Base-by-base conservation (phyloP, 2,113 vertebrate species). In the Steatornis caripensis region DNA sequence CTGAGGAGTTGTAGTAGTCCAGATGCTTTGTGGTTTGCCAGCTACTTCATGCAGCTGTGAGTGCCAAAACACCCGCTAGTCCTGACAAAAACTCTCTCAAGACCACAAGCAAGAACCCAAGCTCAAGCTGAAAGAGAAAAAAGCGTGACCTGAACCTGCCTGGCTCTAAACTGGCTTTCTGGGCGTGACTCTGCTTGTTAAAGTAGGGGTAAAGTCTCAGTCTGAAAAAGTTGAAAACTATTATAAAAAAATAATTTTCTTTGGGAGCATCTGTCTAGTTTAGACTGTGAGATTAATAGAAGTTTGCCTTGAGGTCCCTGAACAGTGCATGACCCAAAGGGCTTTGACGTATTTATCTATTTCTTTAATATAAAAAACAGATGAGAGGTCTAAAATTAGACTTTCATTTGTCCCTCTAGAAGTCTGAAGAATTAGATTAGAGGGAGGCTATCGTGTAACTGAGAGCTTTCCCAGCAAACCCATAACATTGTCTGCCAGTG, bases 391-490 rank as follows among this genome's bases (percentile, higher is more conserved):
- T 90, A 76, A 93, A 97, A 97, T 97, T 90, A 96, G 93, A 32
- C 92, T 93, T 95, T 93, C 74, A 72, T 95, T 92, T 91, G 45
- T 82, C 91, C 80, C 65, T 85, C 49, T 95, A 81, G 69, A 97
- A 94, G 60, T 92, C 68, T 66, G 84, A 88, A 84, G 26, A 96
- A 97, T 97, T 97, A 89, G 95, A 93, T 95, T 92, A 96, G 29
- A 65, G 60, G n/a, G 60, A 72, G 83, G 84, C 69, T 75, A 34
- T 86, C 60, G 2, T 82, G 54, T 83, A 94, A 62, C 66, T 69
- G 74, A 88, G 91, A 90, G 86, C 85, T 60, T 94, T 97, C 75
- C 84, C 86, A 96, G 92, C 97, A 97, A 97, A 53, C 70, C 61
- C 58, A 10, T 88, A 48, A 76, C 29, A 32, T 49, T 88, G n/a